phyloP scores from a whole-genome alignment of 2,113 vertebrate species.

The Nipponia nippon region DNA sequence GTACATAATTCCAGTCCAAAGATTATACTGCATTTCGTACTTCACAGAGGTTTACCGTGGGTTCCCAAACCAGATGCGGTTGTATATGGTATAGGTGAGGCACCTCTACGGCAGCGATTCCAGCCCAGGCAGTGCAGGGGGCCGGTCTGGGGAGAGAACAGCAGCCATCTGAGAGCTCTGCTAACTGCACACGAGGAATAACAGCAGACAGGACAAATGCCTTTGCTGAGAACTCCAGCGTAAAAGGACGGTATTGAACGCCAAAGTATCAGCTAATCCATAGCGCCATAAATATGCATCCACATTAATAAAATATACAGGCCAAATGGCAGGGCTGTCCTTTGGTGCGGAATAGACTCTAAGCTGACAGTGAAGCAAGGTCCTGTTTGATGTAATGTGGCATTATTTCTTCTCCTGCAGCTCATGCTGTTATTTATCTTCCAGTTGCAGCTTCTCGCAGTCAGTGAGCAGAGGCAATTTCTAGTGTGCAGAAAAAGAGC shows the following conservation, averaged over 20 bases:
- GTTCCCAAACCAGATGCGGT: not conserved
- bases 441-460: not conserved
- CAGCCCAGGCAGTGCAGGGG: not conserved
- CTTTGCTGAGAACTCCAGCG: not conserved
- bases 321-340: not conserved
- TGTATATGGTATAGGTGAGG: not conserved
- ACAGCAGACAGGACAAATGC: not conserved
- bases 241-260: not conserved
- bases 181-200: not conserved
- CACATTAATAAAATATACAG: not conserved
- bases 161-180: not conserved
- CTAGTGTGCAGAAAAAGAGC: not conserved
- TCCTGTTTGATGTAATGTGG: not conserved
- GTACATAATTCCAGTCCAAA: not conserved
- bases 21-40: not conserved
- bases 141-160: not conserved
- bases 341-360: not conserved
- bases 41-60: not conserved
- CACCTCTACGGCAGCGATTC: not conserved
- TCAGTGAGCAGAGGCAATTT: not conserved
- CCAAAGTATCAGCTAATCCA: not conserved
- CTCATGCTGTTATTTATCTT: slow-evolving; percentile 23
- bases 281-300: not conserved
- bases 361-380: slow-evolving; percentile 5
- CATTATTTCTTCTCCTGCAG: not conserved